A percentile compares a stretch with the other conserved stretches of the same genome.
Evolutionary conservation across 2,797 vertebrate genomes (phyloP).

Genomic region (Pteropus rufus): DNA sequence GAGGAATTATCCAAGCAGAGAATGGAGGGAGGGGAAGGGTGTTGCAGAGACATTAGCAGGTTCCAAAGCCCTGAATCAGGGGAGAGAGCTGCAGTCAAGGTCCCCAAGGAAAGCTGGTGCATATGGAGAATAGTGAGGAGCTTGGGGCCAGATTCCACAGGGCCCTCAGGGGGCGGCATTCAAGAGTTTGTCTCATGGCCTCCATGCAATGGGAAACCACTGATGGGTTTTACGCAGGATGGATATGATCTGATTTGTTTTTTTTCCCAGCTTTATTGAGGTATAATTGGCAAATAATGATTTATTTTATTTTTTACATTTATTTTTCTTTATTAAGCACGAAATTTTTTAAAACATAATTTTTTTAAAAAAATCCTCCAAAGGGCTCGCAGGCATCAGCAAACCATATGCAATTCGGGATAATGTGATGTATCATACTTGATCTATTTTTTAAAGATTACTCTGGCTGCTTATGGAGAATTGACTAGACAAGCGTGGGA

Average conservation of each 20-base stretch:
- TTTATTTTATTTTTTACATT: neutral
- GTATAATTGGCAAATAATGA: neutral
- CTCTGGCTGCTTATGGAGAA: neutral
- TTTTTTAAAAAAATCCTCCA: neutral
- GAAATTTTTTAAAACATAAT: neutral
- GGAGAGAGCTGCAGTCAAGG: neutral
- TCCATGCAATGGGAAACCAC: neutral
- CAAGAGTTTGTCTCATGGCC: neutral
- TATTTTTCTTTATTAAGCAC: neutral
- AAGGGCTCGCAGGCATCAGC: neutral
- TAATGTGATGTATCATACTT: neutral
- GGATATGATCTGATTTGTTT: neutral
- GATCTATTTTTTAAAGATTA: neutral
- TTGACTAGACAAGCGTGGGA: neutral
- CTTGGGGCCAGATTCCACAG: neutral
- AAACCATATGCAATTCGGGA: neutral
- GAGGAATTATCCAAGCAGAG: neutral
- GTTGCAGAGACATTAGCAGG: neutral
- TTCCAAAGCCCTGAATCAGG: neutral
- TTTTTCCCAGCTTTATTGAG: neutral
- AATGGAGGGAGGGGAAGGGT: neutral
- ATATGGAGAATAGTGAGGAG: neutral
- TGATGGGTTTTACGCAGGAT: neutral
- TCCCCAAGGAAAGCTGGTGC: neutral
- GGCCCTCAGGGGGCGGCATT: fast-evolving